A percentile compares a stretch with the other conserved stretches of the same genome.
Conservation (phyloP, 1,140 invertebrate species). For the Epicauta chinensis region DNA sequence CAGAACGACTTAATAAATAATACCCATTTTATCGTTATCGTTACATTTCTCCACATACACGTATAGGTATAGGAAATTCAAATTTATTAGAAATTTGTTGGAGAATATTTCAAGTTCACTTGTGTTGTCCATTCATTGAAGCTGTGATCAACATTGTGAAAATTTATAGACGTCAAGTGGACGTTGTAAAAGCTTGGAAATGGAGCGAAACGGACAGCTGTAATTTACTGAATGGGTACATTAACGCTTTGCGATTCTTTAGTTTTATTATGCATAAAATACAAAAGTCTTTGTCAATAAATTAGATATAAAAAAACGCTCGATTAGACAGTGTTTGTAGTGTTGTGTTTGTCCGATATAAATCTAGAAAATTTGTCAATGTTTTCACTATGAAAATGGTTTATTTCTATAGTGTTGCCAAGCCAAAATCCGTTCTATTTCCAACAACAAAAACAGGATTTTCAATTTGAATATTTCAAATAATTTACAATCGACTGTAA, state of each 20-base stretch:
- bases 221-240: slow-evolving; percentile 10
- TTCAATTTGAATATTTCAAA: no score
- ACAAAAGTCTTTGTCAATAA: neutral
- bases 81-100: slow-evolving; percentile 4
- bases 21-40: no score
- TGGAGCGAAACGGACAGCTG: slow-evolving; percentile 14
- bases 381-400: no score
- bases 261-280: slow-evolving; percentile 17
- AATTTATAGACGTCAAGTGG: slow-evolving; percentile 16
- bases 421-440: no score
- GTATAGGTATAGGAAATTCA: slow-evolving; percentile 3
- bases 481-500: no score
- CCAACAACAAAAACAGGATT: no score
- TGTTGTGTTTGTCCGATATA: no score
- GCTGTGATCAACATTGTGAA: neutral
- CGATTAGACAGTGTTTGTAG: no score
- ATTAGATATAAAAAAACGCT: no score
- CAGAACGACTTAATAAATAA: neutral
- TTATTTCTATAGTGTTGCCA: no score
- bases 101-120: slow-evolving; percentile 6
- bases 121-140: slow-evolving; percentile 10
- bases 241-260: slow-evolving; percentile 13
- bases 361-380: no score
- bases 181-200: slow-evolving; percentile 16
- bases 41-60: neutral